Percentiles rank a stretch among this genome's conserved stretches.
phyloP scores from a whole-genome alignment of 2,797 vertebrate species.

The Neomorphus geoffroyi region DNA sequence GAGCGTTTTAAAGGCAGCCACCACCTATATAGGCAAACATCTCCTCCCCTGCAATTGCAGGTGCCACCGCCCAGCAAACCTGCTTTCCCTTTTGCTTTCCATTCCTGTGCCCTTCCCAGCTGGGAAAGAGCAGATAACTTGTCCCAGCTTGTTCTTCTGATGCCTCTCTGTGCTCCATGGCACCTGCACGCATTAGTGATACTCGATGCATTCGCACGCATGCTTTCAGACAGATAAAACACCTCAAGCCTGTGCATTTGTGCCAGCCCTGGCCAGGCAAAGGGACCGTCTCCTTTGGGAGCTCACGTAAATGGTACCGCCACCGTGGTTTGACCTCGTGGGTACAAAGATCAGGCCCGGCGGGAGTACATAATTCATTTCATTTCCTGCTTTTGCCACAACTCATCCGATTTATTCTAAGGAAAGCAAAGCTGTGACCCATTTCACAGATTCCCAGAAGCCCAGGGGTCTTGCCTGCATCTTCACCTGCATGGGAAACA shows the following conservation, averaged over 20 bases:
- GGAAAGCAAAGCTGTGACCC: fast-evolving
- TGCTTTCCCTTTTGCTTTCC: not conserved
- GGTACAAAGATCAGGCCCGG: not conserved
- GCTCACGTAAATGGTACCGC: not conserved
- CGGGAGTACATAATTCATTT: too few species aligned
- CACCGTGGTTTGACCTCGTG: fast-evolving
- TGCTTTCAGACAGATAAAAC: fast-evolving
- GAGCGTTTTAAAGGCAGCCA: not conserved
- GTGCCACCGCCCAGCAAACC: not conserved
- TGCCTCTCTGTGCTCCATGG: too few species aligned
- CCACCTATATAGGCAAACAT: not conserved
- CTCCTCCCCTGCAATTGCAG: not conserved
- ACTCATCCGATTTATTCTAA: not conserved
- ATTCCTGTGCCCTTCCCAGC: not conserved
- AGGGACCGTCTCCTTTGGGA: not conserved
- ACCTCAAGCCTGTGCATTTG: too few species aligned
- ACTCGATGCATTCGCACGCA: fast-evolving
- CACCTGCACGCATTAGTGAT: fast-evolving
- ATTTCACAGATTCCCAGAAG: not conserved
- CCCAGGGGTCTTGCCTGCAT: not conserved
- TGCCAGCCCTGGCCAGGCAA: not conserved
- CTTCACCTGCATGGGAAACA: not conserved
- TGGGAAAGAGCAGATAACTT: not conserved
- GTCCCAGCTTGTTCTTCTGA: not conserved
- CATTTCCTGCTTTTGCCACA: not conserved